A percentile compares a stretch with the other conserved stretches of the same genome.
Evolutionary conservation across 2,888 invertebrate genomes (phyloP).

Genomic region (Synergus japonicus): DNA sequence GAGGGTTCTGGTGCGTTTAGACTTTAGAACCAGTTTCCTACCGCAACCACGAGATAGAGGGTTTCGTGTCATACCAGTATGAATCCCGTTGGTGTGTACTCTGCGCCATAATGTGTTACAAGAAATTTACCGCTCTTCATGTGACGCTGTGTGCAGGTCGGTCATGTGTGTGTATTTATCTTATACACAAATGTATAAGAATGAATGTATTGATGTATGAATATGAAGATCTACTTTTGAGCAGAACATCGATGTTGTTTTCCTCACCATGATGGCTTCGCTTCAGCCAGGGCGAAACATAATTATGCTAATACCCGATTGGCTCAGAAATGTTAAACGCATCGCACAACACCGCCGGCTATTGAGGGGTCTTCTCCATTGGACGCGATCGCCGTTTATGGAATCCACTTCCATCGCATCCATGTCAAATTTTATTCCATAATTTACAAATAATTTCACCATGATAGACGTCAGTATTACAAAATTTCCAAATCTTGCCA

Average conservation of each 20-base stretch:
- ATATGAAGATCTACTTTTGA: slow-evolving; percentile 26
- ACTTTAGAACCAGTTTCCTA: slow-evolving; percentile 68
- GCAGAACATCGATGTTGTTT: slow-evolving; percentile 22
- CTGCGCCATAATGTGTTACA: slow-evolving; percentile 71
- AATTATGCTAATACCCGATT: slow-evolving; percentile 77
- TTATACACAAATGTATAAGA: slow-evolving; percentile 4
- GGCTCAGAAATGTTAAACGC: slow-evolving; percentile 75
- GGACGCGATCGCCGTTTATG: slow-evolving; percentile 63
- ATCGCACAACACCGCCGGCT: slow-evolving; percentile 72
- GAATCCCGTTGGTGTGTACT: slow-evolving; percentile 71
- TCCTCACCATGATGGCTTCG: slow-evolving; percentile 38
- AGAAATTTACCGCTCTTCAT: slow-evolving; percentile 73
- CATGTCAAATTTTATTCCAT: slow-evolving; percentile 2
- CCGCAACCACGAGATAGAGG: slow-evolving; percentile 54
- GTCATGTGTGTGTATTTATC: slow-evolving; percentile 3
- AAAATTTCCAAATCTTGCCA: background rate
- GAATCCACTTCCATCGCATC: slow-evolving; percentile 57
- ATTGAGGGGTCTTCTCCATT: slow-evolving; percentile 54
- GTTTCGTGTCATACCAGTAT: slow-evolving; percentile 66
- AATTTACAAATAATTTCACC: background rate
- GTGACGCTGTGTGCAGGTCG: slow-evolving; percentile 60
- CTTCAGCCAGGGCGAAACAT: slow-evolving; percentile 66
- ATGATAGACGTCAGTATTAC: background rate
- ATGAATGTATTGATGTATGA: slow-evolving; percentile 1
- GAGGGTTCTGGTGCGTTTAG: slow-evolving; percentile 21